A percentile compares a stretch with the other conserved stretches of the same genome.
Evolutionary conservation across 2,888 invertebrate species (phyloP).

Genomic region (Ormyrus rosae): DNA sequence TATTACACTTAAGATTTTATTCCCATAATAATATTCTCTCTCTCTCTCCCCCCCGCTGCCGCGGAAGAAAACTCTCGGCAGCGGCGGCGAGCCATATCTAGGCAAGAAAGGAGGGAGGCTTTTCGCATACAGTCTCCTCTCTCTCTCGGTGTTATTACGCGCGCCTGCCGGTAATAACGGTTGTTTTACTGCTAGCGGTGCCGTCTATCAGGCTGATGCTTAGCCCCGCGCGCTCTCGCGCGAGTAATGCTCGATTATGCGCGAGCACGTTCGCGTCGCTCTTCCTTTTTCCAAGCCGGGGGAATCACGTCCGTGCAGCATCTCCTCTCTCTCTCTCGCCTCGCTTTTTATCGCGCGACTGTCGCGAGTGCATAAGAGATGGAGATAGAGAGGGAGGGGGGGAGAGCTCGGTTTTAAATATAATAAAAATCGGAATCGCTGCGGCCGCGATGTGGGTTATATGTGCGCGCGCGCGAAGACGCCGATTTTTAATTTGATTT

Average conservation of each 20-base stretch:
- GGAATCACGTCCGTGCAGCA: no score
- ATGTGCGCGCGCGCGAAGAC: not conserved
- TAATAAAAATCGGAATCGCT: slow-evolving; percentile 15
- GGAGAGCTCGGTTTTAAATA: not conserved
- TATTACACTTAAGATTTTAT: slow-evolving; percentile 48
- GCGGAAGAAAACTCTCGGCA: not conserved
- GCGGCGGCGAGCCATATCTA: not conserved
- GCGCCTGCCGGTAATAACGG: slow-evolving; percentile 50
- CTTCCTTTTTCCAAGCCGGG: slow-evolving; percentile 1
- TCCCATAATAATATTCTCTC: slow-evolving; percentile 37
- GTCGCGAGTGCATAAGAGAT: not conserved
- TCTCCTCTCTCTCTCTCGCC: slow-evolving; percentile 33
- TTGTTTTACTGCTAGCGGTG: slow-evolving; percentile 52
- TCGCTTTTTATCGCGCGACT: slow-evolving; percentile 27
- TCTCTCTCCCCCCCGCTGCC: not conserved
- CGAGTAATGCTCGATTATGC: slow-evolving; percentile 56
- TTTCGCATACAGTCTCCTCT: slow-evolving; percentile 15
- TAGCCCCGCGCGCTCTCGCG: not conserved
- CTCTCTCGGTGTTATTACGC: slow-evolving; percentile 6
- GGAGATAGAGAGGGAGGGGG: not conserved
- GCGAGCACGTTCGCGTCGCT: slow-evolving; percentile 50
- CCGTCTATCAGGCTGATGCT: slow-evolving; percentile 43
- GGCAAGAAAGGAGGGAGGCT: not conserved
- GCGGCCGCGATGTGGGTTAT: not conserved
- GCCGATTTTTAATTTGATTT: slow-evolving; percentile 18